Evolutionary conservation across 1,140 invertebrate genomes (phyloP).

Genomic region (Calliopsis andreniformis): DNA sequence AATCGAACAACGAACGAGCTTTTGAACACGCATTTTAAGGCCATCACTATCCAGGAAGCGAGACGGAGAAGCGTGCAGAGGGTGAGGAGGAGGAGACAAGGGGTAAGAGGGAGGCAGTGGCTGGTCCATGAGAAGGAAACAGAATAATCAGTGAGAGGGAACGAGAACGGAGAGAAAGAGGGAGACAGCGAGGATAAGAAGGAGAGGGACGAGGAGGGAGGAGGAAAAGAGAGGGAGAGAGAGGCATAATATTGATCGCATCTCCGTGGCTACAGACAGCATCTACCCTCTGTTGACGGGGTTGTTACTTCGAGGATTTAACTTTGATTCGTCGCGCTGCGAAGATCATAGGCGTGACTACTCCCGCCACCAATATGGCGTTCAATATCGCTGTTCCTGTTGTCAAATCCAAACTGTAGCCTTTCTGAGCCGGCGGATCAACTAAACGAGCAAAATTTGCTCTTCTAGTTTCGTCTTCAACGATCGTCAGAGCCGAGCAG

Average conservation of each 20-base stretch:
- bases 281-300: constrained; percentile 80
- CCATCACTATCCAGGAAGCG: constrained; percentile 31
- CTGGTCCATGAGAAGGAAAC: constrained; percentile 34
- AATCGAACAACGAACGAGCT: background rate
- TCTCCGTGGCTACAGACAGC: constrained; percentile 80
- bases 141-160: constrained; percentile 58
- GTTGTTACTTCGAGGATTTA: constrained; percentile 79
- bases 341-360: constrained; percentile 66
- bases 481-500: no score
- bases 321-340: constrained; percentile 73
- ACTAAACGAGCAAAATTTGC: no score
- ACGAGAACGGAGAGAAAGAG: constrained; percentile 53
- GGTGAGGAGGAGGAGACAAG: constrained; percentile 37
- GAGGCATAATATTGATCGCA: constrained; percentile 81
- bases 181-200: constrained; percentile 44
- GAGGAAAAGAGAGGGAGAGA: constrained; percentile 59
- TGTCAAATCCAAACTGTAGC: constrained; percentile 28
- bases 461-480: no score
- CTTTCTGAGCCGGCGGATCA: no score
- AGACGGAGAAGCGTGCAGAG: constrained; percentile 30
- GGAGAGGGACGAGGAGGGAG: constrained; percentile 46
- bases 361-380: constrained; percentile 30
- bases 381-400: background rate
- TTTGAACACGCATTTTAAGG: constrained; percentile 7
- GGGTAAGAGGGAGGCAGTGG: constrained; percentile 11